Base-by-base conservation (phyloP, 2,888 invertebrate species). In the Platycheirus albimanus region DNA sequence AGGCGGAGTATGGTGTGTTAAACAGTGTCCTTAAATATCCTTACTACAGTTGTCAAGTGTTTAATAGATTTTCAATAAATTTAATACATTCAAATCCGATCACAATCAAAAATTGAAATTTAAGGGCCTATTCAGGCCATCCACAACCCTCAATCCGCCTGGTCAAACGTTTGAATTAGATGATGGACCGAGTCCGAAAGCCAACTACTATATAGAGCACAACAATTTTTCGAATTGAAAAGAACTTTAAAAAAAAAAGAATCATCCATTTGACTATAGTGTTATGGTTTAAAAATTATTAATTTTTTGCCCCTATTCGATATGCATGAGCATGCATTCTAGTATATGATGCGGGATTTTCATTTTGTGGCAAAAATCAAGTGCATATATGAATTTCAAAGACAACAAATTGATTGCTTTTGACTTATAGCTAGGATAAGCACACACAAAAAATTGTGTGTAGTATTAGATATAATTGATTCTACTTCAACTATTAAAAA, bases 281-380 rank as follows among this genome's bases (percentile, higher is more conserved):
- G 80, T 70, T 70, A 71, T 81, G 64, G 52, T 71, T 81, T 80
- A 17, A 52, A 69, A 80, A 69, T 75, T 75, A 66, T 76, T 70
- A 64, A 69, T 70, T 58, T 51, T 38, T 41, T 24, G 36, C 24
- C 20, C 17, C 8, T 20, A 11, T 30, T 47, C 11, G 38, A 13
- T 13, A 3, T 13, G 38, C 38, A 36, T 36, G 8, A 11, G 3
- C n/a, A 13, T 41, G 38, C 38, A 33, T 33, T 33, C 5, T 33
- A 33, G 30, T 33, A 8, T n/a, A 17, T 28, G 45, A 33, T 20
- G 47, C 10, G 3, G 20, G 20, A 51, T 36, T 24, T 64, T 49
- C 20, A 38, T 49, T 64, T 47, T 51, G 49, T 38, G 49, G 47
- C 49, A 33, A 41, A 52, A 66, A 66, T 66, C 51, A 43, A 51